Evolutionary conservation across 2,888 invertebrate genomes (phyloP), one percentile per base, ranked within the genome.

Genomic region (Pollenia griseotomentosa): DNA sequence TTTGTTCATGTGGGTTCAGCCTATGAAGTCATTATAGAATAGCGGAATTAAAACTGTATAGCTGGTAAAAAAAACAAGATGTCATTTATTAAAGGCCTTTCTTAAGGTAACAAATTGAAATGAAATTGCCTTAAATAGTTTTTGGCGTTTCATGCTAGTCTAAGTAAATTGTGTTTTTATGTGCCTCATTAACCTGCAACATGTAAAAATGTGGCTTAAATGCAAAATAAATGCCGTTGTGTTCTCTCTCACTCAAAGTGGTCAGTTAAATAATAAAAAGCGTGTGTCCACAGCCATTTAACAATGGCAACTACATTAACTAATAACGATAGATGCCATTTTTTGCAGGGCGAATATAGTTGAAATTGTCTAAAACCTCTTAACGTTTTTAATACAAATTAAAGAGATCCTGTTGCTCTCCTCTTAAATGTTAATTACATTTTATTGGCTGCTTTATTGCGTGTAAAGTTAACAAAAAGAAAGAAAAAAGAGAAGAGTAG

Each of bases 171-270:
- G 63, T 14, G 78, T 44, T 12, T 63, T n/a, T 53, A 19, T 53
- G 70, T 23, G 61, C 42, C 59, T 83, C 75, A 75, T 83, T 83
- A 83, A 83, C 68, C 63, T 75, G n/a, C 46, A 12, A 40, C 40
- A 70, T 53, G 23, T 68, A 61, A 40, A 63, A 83, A 46, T 23
- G 23, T 77, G 74, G 42, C 57, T 82, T 82, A 68, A 82, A 75
- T 61, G 46, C 68, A 53, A 16, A 83, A 66, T 59, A 16, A 83
- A 66, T 59, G 1, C n/a, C 46, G 55, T 65, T 74, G 75, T 51
- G 2, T 40, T 33, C 33, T 33, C 33, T n/a, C 14, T 11, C 48
- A 51, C 70, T 75, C 75, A 51, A 42, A 83, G 61, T 83, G 61
- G 40, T 53, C 82, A 65, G 42, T 71, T 71, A 44, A 14, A 53